These are phyloP conservation scores for Xestobium rufovillosum DNA, from an alignment of 2,888 invertebrate species.

Conservation along the genomic window DNA sequence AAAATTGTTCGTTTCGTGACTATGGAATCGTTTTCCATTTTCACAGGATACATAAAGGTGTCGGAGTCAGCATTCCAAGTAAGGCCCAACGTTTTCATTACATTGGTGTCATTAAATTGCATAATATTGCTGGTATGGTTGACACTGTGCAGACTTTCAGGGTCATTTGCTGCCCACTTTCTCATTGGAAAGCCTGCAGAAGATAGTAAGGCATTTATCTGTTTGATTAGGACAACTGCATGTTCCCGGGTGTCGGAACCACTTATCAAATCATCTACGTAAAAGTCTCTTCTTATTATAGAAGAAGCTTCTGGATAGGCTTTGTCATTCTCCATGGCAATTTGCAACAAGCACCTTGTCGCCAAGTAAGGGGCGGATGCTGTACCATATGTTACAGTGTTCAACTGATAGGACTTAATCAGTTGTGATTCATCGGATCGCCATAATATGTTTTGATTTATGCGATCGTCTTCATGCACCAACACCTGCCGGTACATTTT, in stretches of 20 bases:
- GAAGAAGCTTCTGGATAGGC: constrained; percentile 14
- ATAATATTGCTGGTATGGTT: constrained; percentile 1
- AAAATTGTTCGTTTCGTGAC: constrained; percentile 17
- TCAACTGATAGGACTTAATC: constrained; percentile 16
- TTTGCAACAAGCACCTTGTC: constrained; percentile 18
- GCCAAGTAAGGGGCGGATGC: constrained; percentile 22
- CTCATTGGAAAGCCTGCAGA: constrained; percentile 16
- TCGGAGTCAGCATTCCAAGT: constrained; percentile 17
- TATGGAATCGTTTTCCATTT: constrained; percentile 10
- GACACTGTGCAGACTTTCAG: constrained; percentile 3
- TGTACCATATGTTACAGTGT: constrained; percentile 23
- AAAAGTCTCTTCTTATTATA: constrained; percentile 15
- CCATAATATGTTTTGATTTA: constrained; percentile 22
- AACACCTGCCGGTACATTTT: constrained; percentile 24
- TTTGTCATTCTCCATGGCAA: constrained; percentile 16
- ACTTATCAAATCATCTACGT: constrained; percentile 20
- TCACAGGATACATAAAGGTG: constrained; percentile 11
- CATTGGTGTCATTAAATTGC: constrained; percentile 6
- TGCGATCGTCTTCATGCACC: constrained; percentile 15
- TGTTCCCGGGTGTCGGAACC: constrained; percentile 15
- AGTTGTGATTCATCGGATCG: constrained; percentile 12
- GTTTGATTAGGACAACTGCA: constrained; percentile 9
- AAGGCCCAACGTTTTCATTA: constrained; percentile 16
- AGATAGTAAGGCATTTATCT: constrained; percentile 12
- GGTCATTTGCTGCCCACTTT: constrained; percentile 20